phyloP scores from a whole-genome alignment of 2,797 vertebrate genomes.

The Sebastiscus tertius region DNA sequence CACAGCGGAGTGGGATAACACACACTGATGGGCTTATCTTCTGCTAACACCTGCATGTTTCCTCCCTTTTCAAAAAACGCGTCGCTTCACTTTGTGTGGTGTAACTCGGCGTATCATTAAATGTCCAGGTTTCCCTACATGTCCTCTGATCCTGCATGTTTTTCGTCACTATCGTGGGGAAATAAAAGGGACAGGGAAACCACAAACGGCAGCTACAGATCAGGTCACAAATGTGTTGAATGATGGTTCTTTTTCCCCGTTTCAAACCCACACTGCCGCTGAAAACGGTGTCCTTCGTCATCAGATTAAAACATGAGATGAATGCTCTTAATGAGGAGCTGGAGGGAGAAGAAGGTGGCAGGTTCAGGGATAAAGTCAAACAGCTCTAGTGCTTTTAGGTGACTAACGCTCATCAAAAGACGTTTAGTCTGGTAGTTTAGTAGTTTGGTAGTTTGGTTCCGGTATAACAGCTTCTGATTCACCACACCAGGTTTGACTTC shows the following conservation, averaged over 20 bases:
- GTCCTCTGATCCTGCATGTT: not conserved
- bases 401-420: not conserved
- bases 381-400: not conserved
- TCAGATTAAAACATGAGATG: not conserved
- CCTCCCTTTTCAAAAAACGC: not conserved
- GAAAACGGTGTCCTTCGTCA: not conserved
- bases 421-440: not conserved
- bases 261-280: not conserved
- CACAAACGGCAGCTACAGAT: not conserved
- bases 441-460: not conserved
- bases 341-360: not conserved
- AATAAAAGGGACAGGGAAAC: not conserved
- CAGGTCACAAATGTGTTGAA: not conserved
- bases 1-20: not conserved
- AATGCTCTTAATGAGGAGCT: not conserved
- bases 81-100: not conserved
- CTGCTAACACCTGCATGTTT: slow-evolving; percentile 31
- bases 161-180: not conserved
- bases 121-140: not conserved
- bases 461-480: not conserved
- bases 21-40: slow-evolving; percentile 18
- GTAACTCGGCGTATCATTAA: not conserved
- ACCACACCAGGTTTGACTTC: not conserved
- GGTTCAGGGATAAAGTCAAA: not conserved
- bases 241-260: not conserved